These are phyloP conservation scores for Chymomyza amoena DNA, from an alignment of 2,888 invertebrate species.

Conservation along the genomic window DNA sequence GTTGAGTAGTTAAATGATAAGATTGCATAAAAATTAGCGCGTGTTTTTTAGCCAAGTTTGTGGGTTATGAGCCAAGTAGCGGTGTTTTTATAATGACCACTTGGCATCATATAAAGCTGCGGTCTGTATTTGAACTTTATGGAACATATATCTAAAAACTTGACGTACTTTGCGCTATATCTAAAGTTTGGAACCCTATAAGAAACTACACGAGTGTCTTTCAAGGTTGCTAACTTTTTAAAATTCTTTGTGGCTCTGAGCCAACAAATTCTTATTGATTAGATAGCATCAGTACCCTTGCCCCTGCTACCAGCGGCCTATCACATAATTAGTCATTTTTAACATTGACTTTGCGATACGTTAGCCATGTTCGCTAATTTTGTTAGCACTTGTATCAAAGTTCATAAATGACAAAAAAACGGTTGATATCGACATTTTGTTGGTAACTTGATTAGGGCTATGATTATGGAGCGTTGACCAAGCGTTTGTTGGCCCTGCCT, in stretches of 20 bases:
- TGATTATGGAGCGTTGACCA: slow-evolving; percentile 7
- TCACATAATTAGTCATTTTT: slow-evolving; percentile 47
- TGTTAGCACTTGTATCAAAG: slow-evolving; percentile 42
- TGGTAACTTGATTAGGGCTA: slow-evolving; percentile 37
- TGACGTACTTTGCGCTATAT: neutral
- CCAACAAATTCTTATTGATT: slow-evolving; percentile 37
- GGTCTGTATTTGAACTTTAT: neutral
- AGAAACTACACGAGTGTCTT: neutral
- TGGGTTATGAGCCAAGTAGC: slow-evolving; percentile 35
- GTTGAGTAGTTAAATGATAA: slow-evolving; percentile 37
- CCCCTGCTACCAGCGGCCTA: slow-evolving; percentile 25
- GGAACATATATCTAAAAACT: neutral
- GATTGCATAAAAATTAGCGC: slow-evolving; percentile 49
- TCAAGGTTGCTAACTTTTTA: slow-evolving; percentile 27
- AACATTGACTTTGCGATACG: slow-evolving; percentile 3
- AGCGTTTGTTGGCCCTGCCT: neutral
- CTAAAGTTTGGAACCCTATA: neutral
- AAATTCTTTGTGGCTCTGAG: neutral
- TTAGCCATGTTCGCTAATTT: neutral
- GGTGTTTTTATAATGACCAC: slow-evolving; percentile 44
- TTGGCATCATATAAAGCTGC: neutral
- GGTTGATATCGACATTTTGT: slow-evolving; percentile 38
- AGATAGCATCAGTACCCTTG: slow-evolving; percentile 41
- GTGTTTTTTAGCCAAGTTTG: slow-evolving; percentile 29
- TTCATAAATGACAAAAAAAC: slow-evolving; percentile 41